phyloP scores from a whole-genome alignment of 1,140 invertebrate genomes.

The Uloborus diversus region DNA sequence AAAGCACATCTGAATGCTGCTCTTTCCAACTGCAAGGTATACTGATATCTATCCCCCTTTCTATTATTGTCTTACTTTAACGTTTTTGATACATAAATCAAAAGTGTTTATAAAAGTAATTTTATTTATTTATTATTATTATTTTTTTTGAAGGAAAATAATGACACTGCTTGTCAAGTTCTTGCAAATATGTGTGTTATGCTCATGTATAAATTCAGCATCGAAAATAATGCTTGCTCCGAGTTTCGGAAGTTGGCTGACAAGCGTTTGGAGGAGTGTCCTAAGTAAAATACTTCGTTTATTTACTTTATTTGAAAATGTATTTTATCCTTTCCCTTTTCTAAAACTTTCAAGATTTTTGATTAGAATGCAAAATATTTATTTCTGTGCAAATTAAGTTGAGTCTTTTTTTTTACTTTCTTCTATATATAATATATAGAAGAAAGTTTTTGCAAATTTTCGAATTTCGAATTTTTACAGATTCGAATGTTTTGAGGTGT shows the following conservation, averaged over 20 bases:
- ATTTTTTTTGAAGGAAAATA: background rate
- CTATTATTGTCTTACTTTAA: background rate
- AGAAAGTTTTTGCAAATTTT: too few species aligned
- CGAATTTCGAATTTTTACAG: too few species aligned
- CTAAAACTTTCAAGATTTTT: background rate
- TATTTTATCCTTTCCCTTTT: background rate
- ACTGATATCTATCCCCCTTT: background rate
- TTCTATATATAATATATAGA: too few species aligned
- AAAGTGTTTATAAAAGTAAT: too few species aligned
- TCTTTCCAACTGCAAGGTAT: conserved; percentile 18
- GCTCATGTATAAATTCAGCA: conserved; percentile 66
- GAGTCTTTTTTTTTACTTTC: too few species aligned
- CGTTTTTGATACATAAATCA: background rate
- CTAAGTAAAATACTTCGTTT: background rate
- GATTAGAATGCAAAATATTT: too few species aligned
- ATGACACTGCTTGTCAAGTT: conserved; percentile 72
- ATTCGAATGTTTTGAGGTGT: too few species aligned
- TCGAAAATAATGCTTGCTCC: conserved; percentile 31
- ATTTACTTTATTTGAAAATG: background rate
- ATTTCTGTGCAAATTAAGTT: too few species aligned
- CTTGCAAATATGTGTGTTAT: conserved; percentile 77
- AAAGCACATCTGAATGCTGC: conserved; percentile 33
- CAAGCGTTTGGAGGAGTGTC: conserved; percentile 12
- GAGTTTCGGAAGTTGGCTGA: conserved; percentile 21
- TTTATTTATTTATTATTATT: too few species aligned